A percentile compares a stretch with the other conserved stretches of the same genome.
These are phyloP conservation scores for Busseola fusca DNA, from an alignment of 2,888 invertebrate species.

Conservation along the genomic window DNA sequence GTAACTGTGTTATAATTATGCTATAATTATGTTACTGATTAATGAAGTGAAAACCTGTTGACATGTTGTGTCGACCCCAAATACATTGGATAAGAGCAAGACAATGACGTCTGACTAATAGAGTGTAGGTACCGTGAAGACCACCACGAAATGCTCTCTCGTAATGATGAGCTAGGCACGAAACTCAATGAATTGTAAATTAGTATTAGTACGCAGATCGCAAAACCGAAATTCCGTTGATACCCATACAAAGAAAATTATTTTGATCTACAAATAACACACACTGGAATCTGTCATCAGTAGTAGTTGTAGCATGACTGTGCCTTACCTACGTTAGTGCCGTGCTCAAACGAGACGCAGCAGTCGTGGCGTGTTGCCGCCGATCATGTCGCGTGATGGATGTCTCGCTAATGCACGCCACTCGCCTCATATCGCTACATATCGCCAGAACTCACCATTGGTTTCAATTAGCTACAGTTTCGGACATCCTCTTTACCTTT, in stretches of 20 bases:
- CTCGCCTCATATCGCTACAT: conserved; percentile 13
- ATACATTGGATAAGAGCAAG: no score
- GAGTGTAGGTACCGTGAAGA: no score
- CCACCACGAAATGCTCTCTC: background rate
- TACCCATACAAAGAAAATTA: background rate
- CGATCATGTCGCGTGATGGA: conserved; percentile 48
- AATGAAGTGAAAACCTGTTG: background rate
- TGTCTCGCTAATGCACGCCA: conserved; percentile 29
- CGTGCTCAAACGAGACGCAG: conserved; percentile 8
- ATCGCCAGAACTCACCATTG: conserved; percentile 10
- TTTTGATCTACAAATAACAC: background rate
- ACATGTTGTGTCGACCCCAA: background rate
- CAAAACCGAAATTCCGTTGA: background rate
- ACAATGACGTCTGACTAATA: background rate
- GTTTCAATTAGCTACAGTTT: conserved; percentile 21
- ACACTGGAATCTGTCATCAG: background rate
- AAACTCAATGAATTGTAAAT: background rate
- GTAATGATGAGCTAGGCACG: background rate
- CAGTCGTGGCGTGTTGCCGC: conserved; percentile 7
- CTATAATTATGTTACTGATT: background rate
- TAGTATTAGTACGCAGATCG: background rate
- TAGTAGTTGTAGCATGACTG: no score
- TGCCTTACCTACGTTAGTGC: background rate
- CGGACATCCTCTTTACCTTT: conserved; percentile 23
- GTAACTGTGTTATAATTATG: background rate